Percentiles rank a stretch among this genome's conserved stretches.
Evolutionary conservation across 2,113 vertebrate genomes (phyloP).

Genomic region (Falco punctatus): DNA sequence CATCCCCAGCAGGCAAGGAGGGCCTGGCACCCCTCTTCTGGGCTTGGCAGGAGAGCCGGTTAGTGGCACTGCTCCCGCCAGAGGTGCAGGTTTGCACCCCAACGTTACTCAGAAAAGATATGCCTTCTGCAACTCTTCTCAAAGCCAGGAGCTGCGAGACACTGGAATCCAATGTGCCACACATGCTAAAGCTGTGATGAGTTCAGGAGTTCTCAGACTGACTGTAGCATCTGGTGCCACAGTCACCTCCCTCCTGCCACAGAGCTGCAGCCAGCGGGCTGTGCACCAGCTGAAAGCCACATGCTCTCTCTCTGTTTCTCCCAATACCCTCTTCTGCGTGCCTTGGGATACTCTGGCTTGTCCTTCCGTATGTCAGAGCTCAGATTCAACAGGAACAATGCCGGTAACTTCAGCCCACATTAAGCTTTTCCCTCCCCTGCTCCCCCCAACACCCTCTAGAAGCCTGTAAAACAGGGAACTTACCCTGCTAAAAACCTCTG

Average conservation of each 20-base stretch:
- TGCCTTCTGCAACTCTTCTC: background rate
- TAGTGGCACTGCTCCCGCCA: rapidly evolving
- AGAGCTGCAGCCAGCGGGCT: background rate
- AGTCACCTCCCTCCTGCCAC: background rate
- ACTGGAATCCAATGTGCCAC: rapidly evolving
- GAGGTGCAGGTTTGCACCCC: background rate
- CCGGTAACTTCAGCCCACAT: background rate
- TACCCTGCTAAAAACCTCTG: background rate
- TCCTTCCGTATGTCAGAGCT: background rate
- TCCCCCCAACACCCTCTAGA: background rate
- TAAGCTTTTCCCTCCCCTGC: background rate
- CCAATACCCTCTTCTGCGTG: no score
- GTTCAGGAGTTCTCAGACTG: background rate
- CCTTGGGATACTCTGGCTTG: background rate
- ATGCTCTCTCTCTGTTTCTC: background rate
- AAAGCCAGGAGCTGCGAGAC: background rate
- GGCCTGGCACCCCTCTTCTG: background rate
- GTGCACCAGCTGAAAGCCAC: background rate
- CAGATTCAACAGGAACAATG: background rate
- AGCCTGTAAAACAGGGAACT: background rate
- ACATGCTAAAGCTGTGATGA: background rate
- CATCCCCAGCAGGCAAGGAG: background rate
- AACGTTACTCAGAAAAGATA: background rate
- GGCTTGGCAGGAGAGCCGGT: background rate
- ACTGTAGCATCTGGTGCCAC: background rate